Evolutionary conservation across 2,113 vertebrate genomes (phyloP), one percentile per base, ranked within the genome.

Genomic region (Scopus umbretta): DNA sequence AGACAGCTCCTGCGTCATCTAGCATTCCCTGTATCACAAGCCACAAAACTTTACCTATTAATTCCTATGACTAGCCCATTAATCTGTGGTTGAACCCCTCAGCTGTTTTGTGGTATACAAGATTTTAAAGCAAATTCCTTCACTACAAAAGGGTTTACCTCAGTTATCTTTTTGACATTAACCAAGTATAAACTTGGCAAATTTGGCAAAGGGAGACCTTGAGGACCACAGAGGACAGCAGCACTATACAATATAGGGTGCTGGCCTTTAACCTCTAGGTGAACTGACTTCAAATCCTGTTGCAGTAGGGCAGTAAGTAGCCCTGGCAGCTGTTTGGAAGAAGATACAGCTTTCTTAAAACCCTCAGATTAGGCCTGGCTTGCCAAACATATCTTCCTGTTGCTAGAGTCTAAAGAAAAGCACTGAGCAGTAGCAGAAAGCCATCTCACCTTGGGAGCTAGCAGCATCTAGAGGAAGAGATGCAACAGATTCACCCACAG

Each of bases 401-500:
- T 55, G 56, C 49, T 84, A 66, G 2, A 94, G 50, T 36, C 38
- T 80, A 8, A 49, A 90, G 49, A 82, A 80, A 43, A 90, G 67
- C 47, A 74, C 10, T 67, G 49, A 86, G 63, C 53, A 93, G 73
- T 13, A 93, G 40, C 56, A 90, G 73, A 92, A 92, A 92, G 68
- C 38, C 67, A 65, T 87, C 95, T 94, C 95, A 99, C 99, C 98
- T 98, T 94, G 74, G 89, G 95, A 98, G 56, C 73, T 88, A 81
- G 96, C 59, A 96, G 89, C 88, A 89, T 96, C 96, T 82, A 97
- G 74, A 65, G 95, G 79, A 72, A 97, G 79, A 94, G 97, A 97
- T 96, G 98, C 98, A 87, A 98, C 97, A 38, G 98, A 98, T 92
- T 98, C 90, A 76, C 98, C 98, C 92, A 98, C 96, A 56, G 98